Base-by-base conservation (phyloP, 2,888 invertebrate species). In the Anarsia innoxiella region DNA sequence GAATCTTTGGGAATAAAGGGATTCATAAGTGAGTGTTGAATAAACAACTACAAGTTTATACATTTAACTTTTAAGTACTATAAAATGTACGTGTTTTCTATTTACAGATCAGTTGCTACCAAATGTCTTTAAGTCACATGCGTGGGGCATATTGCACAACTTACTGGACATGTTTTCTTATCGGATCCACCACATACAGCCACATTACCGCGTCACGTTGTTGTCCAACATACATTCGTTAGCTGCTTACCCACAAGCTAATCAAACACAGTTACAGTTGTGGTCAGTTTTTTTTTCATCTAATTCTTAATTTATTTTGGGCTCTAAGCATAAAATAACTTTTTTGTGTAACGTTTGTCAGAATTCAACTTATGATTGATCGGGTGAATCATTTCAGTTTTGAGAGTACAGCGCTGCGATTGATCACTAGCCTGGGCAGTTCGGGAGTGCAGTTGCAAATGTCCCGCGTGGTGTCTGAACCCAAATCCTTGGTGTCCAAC, bases 1-100 rank as follows among this genome's bases (percentile, higher is more conserved):
- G 98, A 98, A 72, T 95, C 96, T 10, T 86, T 98, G 33, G 97
- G 98, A 16, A 97, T 98, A 44, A 98, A 98, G 80, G 96, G 96
- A 36, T 97, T 97, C 69, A 93, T 97, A 51, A 93, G 95, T 92
- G 74, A 87, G 89, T 86, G n/a, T n/a, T n/a, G n/a, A n/a, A n/a
- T n/a, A n/a, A n/a, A n/a, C n/a, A 2, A 32, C 25, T 31, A 34
- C 38, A 25, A 29, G 12, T 35, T n/a, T n/a, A n/a, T n/a, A n/a
- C n/a, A n/a, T n/a, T n/a, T n/a, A n/a, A n/a, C n/a, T n/a, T n/a
- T n/a, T n/a, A n/a, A n/a, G n/a, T n/a, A n/a, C n/a, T n/a, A n/a
- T n/a, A n/a, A n/a, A n/a, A n/a, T n/a, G n/a, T n/a, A n/a, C 3
- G 13, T 30, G n/a, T 10, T 12, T 23, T 44, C n/a, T n/a, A n/a